Evolutionary conservation across 1,140 invertebrate genomes (phyloP), one percentile per base, ranked within the genome.

Genomic region (Anastrepha ludens): DNA sequence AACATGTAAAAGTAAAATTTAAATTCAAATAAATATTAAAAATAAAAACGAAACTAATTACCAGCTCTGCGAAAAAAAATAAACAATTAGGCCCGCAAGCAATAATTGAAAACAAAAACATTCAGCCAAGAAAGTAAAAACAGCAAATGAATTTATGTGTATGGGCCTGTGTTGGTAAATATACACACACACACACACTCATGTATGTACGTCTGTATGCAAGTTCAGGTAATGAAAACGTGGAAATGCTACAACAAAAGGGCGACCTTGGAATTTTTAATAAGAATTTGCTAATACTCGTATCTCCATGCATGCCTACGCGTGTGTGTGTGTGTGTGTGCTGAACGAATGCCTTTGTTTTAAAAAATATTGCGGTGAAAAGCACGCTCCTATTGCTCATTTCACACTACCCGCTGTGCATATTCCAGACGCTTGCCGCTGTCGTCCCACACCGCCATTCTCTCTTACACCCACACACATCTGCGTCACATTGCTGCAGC

Each of bases 221-320:
- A 74, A 44, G 39, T 74, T 15, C 67, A 74, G 67, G 39, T 44
- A 74, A 47, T 74, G 67, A 44, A 74, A 74, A 74, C 41, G 41
- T 44, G 39, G 8, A 74, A 74, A 74, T 44, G 41, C 67, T 47
- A 74, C 67, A 47, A 17, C 67, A 47, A 74, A 74, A 74, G 67
- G 67, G 67, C 67, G 67, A 74, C 67, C 67, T 74, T 74, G 67
- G 67, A 74, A 74, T 74, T 74, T 74, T 74, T 47, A 74, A 74
- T 74, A 74, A 74, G 67, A 74, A 74, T 74, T 74, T 8, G 41
- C 15, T 17, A 74, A 74, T 15, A 74, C 15, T 44, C 13, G 44
- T 17, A 70, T 44, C 39, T 39, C 15, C 39, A 70, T 17, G 44
- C 41, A 70, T 5, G 44, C 41, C 41, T 5, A 70, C 2, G 9